Base-by-base conservation (phyloP, 2,888 invertebrate species). In the Chrysina gloriosa region DNA sequence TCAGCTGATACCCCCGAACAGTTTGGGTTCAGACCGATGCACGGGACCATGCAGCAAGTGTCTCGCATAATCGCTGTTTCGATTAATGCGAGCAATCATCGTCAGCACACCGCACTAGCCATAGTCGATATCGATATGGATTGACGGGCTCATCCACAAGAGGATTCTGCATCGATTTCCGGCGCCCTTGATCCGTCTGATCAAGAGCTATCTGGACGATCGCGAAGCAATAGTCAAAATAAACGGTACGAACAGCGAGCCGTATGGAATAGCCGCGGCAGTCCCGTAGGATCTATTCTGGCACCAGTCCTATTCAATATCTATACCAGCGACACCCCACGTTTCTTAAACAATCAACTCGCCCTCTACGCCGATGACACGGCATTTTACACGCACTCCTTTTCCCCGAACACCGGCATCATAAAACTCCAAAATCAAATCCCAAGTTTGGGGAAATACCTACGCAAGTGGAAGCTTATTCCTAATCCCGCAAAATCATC, bases 271-370 rank as follows among this genome's bases (percentile, higher is more conserved):
- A 23, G 27, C 42, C 7, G 77, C 77, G 1, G 78, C 78, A 54
- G 78, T 79, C 0, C 77, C 79, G 0, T 75, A 78, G 68, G 75
- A 73, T n/a, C n/a, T n/a, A n/a, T 16, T 67, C 71, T 3, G 31
- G 75, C 21, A 69, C 77, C 31, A 67, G 70, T 7, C 76, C 77
- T 77, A 1, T 78, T 72, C 56, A 69, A 50, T 21, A 7, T 74
- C 3, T 77, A 72, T n/a, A n/a, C n/a, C n/a, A n/a, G n/a, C n/a
- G n/a, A n/a, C n/a, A n/a, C n/a, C n/a, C n/a, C n/a, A n/a, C n/a
- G n/a, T n/a, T n/a, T n/a, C n/a, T n/a, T n/a, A n/a, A n/a, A n/a
- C n/a, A n/a, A n/a, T n/a, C n/a, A n/a, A n/a, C n/a, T 54, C 72
- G 47, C 47, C 9, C 16, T 2, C 9, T 47, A 19, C 14, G 29